These are phyloP conservation scores for Lepus townsendii DNA, from an alignment of 2,797 vertebrate genomes.

Conservation along the genomic window DNA sequence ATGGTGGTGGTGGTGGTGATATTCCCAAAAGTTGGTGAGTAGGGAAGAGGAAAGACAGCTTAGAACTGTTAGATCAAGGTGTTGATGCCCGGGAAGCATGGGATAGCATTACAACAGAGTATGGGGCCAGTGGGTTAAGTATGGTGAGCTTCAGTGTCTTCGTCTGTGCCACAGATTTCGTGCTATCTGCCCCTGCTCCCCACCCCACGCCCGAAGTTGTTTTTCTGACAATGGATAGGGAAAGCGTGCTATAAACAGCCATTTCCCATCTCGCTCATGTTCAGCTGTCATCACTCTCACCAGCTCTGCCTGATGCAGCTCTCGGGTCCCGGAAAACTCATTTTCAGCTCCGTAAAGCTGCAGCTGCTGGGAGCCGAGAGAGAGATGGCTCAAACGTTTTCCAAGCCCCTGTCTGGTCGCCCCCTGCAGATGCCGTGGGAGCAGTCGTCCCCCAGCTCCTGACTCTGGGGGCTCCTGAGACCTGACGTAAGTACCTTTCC, in stretches of 20 bases:
- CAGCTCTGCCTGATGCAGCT: not conserved
- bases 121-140: not conserved
- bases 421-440: constrained; percentile 19
- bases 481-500: constrained; percentile 81
- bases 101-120: constrained; percentile 5
- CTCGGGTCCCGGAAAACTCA: constrained; percentile 49
- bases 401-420: not conserved
- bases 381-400: constrained; percentile 6
- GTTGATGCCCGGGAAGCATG: not conserved
- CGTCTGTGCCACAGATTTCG: not conserved
- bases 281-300: not conserved
- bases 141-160: not conserved
- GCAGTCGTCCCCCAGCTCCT: not conserved
- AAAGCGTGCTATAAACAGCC: constrained; percentile 21
- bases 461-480: constrained; percentile 50
- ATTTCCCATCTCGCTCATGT: not conserved
- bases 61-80: not conserved
- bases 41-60: constrained; percentile 22
- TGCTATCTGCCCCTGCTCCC: not conserved
- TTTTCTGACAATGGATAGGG: not conserved
- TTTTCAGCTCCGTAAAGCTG: constrained; percentile 46
- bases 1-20: not conserved
- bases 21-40: not conserved
- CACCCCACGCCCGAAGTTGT: not conserved
- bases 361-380: constrained; percentile 27